Conservation (phyloP, 2,888 invertebrate genomes). For the Drosophila paracracens region DNA sequence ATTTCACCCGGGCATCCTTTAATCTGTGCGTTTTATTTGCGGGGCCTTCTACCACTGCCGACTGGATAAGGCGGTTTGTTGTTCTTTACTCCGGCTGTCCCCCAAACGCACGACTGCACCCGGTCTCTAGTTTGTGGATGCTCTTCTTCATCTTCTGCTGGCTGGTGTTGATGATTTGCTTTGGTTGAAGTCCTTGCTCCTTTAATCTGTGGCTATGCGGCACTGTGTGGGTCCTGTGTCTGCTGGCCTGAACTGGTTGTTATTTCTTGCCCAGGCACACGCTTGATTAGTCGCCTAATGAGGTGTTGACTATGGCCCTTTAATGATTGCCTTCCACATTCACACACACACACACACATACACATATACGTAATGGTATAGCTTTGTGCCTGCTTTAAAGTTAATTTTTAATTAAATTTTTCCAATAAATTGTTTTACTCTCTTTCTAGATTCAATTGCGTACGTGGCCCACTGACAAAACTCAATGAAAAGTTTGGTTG, state of each 20-base stretch:
- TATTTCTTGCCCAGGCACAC: slow-evolving; percentile 70
- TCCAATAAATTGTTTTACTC: slow-evolving; percentile 24
- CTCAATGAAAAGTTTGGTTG: slow-evolving; percentile 75
- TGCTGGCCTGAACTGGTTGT: slow-evolving; percentile 61
- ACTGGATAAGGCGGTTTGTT: slow-evolving; percentile 6
- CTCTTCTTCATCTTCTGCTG: slow-evolving; percentile 26
- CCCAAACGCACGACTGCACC: slow-evolving; percentile 52
- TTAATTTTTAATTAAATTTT: slow-evolving; percentile 32
- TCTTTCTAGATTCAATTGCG: slow-evolving; percentile 23
- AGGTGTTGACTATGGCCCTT: slow-evolving; percentile 76
- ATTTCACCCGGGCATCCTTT: slow-evolving; percentile 82
- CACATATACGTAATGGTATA: slow-evolving; percentile 12
- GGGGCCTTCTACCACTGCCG: slow-evolving; percentile 31
- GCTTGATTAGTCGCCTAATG: slow-evolving; percentile 84
- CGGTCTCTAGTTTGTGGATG: slow-evolving; percentile 27
- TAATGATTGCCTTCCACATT: slow-evolving; percentile 58
- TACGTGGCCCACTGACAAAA: slow-evolving; percentile 51
- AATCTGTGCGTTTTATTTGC: slow-evolving; percentile 80
- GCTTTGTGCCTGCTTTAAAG: slow-evolving; percentile 39
- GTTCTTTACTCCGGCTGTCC: slow-evolving; percentile 56
- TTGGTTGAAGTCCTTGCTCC: slow-evolving; percentile 35
- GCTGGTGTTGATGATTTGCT: slow-evolving; percentile 55
- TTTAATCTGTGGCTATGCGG: slow-evolving; percentile 51
- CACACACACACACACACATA: slow-evolving; percentile 17
- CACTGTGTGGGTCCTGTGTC: slow-evolving; percentile 21